phyloP scores from a whole-genome alignment of 1,140 invertebrate species.

The Euschistus heros region DNA sequence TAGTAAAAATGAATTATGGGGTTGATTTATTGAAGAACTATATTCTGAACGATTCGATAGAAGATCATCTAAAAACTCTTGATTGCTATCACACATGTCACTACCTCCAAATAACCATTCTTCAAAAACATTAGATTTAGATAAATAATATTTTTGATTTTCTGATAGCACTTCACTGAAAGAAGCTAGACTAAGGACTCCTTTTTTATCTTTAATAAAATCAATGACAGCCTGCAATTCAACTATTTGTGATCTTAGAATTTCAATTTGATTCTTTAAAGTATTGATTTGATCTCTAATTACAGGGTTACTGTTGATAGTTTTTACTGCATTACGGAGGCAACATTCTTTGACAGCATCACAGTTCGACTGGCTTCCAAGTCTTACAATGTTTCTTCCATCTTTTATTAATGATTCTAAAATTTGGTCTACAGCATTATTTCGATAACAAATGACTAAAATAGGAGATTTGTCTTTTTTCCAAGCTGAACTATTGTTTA shows the following conservation, averaged over 20 bases:
- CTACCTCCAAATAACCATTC: slow-evolving; percentile 6
- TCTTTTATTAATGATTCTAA: slow-evolving; percentile 56
- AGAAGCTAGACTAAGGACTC: not conserved
- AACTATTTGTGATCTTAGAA: not conserved
- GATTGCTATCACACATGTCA: slow-evolving; percentile 3
- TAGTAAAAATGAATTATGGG: not conserved
- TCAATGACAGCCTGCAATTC: not conserved
- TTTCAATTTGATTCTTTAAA: slow-evolving; percentile 10
- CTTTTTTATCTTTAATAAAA: not conserved
- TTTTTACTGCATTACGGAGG: not conserved
- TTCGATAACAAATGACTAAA: slow-evolving; percentile 72
- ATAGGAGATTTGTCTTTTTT: slow-evolving; percentile 41
- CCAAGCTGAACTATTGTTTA: slow-evolving; percentile 38
- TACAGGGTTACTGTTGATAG: slow-evolving; percentile 1
- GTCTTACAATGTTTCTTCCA: slow-evolving; percentile 47
- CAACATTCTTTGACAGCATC: slow-evolving; percentile 41
- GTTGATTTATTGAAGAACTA: not conserved
- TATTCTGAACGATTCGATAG: slow-evolving; percentile 12
- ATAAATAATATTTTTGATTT: not conserved
- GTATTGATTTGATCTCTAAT: not conserved
- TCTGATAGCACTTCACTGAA: not conserved
- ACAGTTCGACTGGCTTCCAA: slow-evolving; percentile 60
- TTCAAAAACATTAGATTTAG: slow-evolving; percentile 2
- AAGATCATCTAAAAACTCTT: not conserved
- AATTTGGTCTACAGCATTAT: slow-evolving; percentile 83